A percentile compares a stretch with the other conserved stretches of the same genome.
Evolutionary conservation across 2,888 invertebrate genomes (phyloP).

Genomic region (Brassicogethes aeneus): DNA sequence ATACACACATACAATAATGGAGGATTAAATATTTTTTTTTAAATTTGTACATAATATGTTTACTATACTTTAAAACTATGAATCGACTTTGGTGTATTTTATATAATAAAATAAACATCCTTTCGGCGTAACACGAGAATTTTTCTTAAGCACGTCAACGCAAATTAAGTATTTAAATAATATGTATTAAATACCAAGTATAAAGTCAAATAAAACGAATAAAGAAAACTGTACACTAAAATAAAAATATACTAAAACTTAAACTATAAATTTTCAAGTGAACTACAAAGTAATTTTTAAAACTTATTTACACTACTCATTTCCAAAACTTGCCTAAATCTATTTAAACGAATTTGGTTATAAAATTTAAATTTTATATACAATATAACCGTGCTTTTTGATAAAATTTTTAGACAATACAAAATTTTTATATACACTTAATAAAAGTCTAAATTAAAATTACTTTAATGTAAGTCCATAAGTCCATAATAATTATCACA

Average conservation of each 20-base stretch:
- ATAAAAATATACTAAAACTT: too few species aligned
- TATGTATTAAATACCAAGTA: too few species aligned
- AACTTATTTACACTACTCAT: too few species aligned
- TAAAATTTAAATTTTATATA: neutral
- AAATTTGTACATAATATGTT: constrained; percentile 32
- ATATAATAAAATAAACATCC: constrained; percentile 7
- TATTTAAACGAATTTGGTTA: neutral
- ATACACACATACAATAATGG: constrained; percentile 15
- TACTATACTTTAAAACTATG: constrained; percentile 21
- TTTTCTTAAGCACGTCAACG: neutral
- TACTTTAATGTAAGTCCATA: neutral
- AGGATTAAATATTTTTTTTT: constrained; percentile 8
- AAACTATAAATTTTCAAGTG: constrained; percentile 12
- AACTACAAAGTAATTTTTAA: constrained; percentile 9
- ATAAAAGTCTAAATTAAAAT: neutral
- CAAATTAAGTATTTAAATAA: too few species aligned
- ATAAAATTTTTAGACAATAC: neutral
- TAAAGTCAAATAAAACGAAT: too few species aligned
- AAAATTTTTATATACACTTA: neutral
- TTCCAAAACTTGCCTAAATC: neutral
- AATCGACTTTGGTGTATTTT: constrained; percentile 30
- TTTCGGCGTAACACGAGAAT: neutral
- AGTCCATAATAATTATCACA: constrained; percentile 1
- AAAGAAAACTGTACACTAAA: too few species aligned
- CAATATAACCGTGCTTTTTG: neutral